Evolutionary conservation across 2,888 invertebrate species (phyloP).

Genomic region (Apeira syringaria): DNA sequence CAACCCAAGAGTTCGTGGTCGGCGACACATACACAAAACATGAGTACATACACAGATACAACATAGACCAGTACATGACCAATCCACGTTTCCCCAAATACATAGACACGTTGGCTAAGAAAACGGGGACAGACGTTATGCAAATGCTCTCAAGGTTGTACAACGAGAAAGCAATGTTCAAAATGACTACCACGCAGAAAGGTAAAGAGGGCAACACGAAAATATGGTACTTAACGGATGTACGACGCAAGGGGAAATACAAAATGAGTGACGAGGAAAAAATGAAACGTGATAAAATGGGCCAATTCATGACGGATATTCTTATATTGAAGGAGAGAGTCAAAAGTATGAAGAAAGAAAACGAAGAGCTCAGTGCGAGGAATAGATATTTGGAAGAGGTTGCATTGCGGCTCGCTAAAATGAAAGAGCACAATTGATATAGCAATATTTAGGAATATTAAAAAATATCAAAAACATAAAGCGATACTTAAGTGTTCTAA

Average conservation of each 20-base stretch:
- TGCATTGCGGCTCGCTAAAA: conserved; percentile 27
- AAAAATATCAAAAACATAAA: conserved; percentile 1
- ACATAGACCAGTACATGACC: conserved; percentile 47
- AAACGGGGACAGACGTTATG: conserved; percentile 39
- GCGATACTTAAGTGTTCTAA: no score
- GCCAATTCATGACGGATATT: conserved; percentile 30
- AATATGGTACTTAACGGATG: conserved; percentile 45
- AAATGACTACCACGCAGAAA: conserved; percentile 47
- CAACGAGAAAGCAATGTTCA: conserved; percentile 49
- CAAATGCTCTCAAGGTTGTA: conserved; percentile 47
- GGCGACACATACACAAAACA: conserved; percentile 36
- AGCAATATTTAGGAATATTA: conserved; percentile 8
- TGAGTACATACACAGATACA: conserved; percentile 49
- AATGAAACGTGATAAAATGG: conserved; percentile 32
- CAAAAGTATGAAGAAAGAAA: conserved; percentile 28
- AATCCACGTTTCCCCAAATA: conserved; percentile 46
- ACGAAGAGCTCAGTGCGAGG: conserved; percentile 29
- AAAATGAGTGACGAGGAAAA: conserved; percentile 33
- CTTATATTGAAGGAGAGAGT: conserved; percentile 33
- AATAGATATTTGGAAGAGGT: conserved; percentile 32
- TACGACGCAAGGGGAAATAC: conserved; percentile 30
- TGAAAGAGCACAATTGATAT: conserved; percentile 17
- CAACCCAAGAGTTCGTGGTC: conserved; percentile 24
- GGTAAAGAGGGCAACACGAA: conserved; percentile 47
- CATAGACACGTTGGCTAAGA: conserved; percentile 43